phyloP scores from a whole-genome alignment of 2,888 invertebrate species.

The Protophormia terraenovae region DNA sequence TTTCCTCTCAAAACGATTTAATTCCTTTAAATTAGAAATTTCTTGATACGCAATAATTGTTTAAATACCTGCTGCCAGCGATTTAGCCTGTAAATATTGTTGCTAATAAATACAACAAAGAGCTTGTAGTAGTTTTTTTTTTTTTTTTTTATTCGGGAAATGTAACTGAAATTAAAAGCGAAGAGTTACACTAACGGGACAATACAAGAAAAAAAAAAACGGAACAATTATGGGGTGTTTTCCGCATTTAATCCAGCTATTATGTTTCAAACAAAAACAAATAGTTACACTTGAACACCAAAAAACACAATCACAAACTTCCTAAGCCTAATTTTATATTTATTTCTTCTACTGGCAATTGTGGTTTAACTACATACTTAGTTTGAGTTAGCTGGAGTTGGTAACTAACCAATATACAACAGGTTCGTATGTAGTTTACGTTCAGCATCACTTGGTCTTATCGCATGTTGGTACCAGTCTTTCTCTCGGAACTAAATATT shows the following conservation, averaged over 20 bases:
- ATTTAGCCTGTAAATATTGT: conserved; percentile 22
- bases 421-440: conserved; percentile 15
- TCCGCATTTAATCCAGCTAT: conserved; percentile 63
- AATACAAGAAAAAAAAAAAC: conserved; percentile 51
- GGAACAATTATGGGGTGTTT: conserved; percentile 62
- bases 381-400: conserved; percentile 28
- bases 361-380: too few species aligned
- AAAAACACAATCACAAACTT: conserved; percentile 34
- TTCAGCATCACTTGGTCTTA: conserved; percentile 60
- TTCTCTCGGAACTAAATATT: conserved; percentile 55
- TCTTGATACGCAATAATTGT: conserved; percentile 46
- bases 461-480: conserved; percentile 58
- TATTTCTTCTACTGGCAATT: conserved; percentile 28
- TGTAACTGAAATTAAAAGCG: conserved; percentile 46
- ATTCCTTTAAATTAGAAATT: conserved; percentile 15
- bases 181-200: conserved; percentile 17
- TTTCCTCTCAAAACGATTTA: not conserved
- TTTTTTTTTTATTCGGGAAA: conserved; percentile 41
- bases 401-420: conserved; percentile 33
- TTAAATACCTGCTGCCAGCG: conserved; percentile 22
- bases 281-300: conserved; percentile 16
- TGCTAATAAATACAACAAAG: conserved; percentile 6
- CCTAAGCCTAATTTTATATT: conserved; percentile 51
- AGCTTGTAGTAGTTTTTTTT: conserved; percentile 37
- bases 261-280: conserved; percentile 40